Evolutionary conservation across 2,888 invertebrate species (phyloP).

Genomic region (Apotomis capreana): DNA sequence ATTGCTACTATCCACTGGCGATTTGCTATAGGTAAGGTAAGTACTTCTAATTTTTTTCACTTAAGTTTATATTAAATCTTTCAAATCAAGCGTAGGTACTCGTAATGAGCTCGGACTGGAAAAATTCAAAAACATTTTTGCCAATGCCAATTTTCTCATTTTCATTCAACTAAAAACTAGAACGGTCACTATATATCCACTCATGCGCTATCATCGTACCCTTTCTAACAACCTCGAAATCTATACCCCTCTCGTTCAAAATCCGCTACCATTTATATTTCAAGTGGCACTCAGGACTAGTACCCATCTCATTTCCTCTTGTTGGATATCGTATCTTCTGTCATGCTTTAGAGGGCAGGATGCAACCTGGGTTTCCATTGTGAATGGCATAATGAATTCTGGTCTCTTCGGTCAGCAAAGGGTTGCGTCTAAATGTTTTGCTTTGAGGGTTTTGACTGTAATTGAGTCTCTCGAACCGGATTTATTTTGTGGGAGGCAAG

Average conservation of each 20-base stretch:
- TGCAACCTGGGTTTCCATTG: constrained; percentile 44
- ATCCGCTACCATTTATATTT: constrained; percentile 80
- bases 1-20: too few relatives aligned
- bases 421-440: constrained; percentile 47
- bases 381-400: constrained; percentile 41
- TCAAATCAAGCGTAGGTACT: not conserved
- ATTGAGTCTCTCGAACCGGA: constrained; percentile 29
- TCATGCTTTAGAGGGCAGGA: constrained; percentile 40
- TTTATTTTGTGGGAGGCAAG: constrained; percentile 3
- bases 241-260: constrained; percentile 53
- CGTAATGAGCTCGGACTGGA: not conserved
- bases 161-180: constrained; percentile 25
- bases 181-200: constrained; percentile 44
- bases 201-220: constrained; percentile 43
- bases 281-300: constrained; percentile 66
- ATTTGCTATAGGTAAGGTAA: too few relatives aligned
- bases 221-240: constrained; percentile 34
- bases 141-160: constrained; percentile 27
- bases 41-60: too few relatives aligned
- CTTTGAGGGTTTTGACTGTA: constrained; percentile 35
- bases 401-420: constrained; percentile 48
- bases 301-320: constrained; percentile 58
- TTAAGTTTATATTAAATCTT: not conserved
- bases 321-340: constrained; percentile 23
- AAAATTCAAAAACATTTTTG: constrained; percentile 6